These are phyloP conservation scores for Ancistrus triradiatus DNA, from an alignment of 2,113 vertebrate species.

Conservation along the genomic window DNA sequence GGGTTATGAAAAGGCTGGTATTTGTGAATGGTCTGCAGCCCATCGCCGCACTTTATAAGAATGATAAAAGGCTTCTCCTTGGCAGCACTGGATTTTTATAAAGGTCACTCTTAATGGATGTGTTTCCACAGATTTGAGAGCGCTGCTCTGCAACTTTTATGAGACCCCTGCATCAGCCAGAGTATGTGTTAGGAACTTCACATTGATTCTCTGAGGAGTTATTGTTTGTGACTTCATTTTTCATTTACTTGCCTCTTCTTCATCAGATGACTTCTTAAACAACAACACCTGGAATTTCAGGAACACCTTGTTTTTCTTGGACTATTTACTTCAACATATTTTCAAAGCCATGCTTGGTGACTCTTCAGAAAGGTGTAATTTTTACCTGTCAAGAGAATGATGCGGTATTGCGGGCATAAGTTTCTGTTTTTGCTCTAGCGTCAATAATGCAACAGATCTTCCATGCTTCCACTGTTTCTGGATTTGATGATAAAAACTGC, in stretches of 20 bases:
- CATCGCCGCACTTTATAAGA: slow-evolving; percentile 46
- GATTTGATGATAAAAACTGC: slow-evolving; percentile 30
- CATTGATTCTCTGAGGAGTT: slow-evolving; percentile 33
- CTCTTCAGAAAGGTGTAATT: slow-evolving; percentile 33
- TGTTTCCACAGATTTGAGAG: slow-evolving; percentile 47
- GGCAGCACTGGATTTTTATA: slow-evolving; percentile 46
- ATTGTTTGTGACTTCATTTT: slow-evolving; percentile 35
- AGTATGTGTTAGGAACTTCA: slow-evolving; percentile 32
- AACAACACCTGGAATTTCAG: neutral
- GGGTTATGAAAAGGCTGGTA: slow-evolving; percentile 40
- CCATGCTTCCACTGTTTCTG: slow-evolving; percentile 21
- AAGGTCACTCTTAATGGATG: slow-evolving; percentile 52
- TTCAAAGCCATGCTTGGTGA: slow-evolving; percentile 24
- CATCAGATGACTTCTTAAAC: neutral
- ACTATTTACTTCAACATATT: slow-evolving; percentile 31
- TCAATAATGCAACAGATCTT: slow-evolving; percentile 52
- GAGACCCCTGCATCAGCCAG: slow-evolving; percentile 29
- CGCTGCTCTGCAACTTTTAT: slow-evolving; percentile 49
- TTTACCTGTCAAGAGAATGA: slow-evolving; percentile 44
- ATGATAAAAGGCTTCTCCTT: slow-evolving; percentile 48
- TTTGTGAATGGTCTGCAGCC: slow-evolving; percentile 31
- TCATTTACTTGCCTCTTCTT: slow-evolving; percentile 28
- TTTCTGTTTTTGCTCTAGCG: slow-evolving; percentile 34
- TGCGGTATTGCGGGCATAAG: slow-evolving; percentile 32
- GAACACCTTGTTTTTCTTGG: slow-evolving; percentile 20